These are phyloP conservation scores for Acanthoscelides obtectus DNA, from an alignment of 2,888 invertebrate species.

Conservation along the genomic window DNA sequence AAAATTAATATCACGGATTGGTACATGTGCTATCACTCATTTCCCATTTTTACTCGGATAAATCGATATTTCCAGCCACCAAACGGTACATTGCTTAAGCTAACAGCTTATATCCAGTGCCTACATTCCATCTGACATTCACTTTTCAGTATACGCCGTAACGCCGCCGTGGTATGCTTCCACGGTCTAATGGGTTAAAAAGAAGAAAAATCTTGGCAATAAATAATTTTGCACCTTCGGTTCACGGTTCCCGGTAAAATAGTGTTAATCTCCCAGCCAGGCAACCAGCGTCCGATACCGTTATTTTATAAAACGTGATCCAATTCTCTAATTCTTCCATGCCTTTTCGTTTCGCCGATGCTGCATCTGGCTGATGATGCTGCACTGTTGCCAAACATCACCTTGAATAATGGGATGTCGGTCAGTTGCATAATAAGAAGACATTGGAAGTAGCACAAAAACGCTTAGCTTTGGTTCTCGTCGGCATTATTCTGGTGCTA, in stretches of 20 bases:
- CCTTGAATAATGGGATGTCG: background rate
- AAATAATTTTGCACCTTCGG: conserved; percentile 11
- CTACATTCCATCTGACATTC: background rate
- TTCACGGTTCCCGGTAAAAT: conserved; percentile 4
- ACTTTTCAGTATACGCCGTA: background rate
- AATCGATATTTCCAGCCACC: background rate
- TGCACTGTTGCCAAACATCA: background rate
- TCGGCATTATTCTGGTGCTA: too few species aligned
- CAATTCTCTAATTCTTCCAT: conserved; percentile 3
- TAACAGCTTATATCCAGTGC: background rate
- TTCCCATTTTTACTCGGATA: background rate
- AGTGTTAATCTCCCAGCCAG: conserved; percentile 5
- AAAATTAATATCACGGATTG: background rate
- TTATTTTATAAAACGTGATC: conserved; percentile 11
- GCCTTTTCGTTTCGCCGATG: background rate
- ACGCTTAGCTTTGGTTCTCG: too few species aligned
- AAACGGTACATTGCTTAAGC: background rate
- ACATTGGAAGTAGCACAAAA: too few species aligned
- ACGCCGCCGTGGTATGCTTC: background rate
- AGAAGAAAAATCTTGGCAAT: conserved; percentile 2
- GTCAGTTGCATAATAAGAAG: too few species aligned
- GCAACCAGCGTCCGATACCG: conserved; percentile 4
- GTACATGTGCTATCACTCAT: background rate
- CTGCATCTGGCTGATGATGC: background rate
- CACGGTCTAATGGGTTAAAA: conserved; percentile 3